Percentiles rank a stretch among this genome's conserved stretches.
These are phyloP conservation scores for Xiphophorus couchianus DNA, from an alignment of 2,113 vertebrate species.

Conservation along the genomic window DNA sequence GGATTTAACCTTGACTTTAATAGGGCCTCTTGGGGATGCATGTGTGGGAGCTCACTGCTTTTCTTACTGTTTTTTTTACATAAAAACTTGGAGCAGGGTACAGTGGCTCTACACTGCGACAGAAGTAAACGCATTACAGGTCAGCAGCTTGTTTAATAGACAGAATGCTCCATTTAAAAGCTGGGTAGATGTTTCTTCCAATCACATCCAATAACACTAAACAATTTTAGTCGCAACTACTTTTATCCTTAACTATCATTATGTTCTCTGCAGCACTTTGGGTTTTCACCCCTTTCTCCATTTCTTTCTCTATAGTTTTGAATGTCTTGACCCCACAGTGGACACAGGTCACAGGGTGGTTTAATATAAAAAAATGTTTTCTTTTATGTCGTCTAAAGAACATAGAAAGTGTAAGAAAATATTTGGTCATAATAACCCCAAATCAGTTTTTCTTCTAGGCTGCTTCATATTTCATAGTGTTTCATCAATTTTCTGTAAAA, in stretches of 20 bases:
- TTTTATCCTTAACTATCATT: conserved; percentile 27
- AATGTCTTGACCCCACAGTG: neutral
- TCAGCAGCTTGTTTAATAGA: conserved; percentile 2
- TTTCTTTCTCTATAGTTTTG: neutral
- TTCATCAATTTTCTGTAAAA: neutral
- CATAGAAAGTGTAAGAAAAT: neutral
- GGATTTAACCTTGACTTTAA: conserved; percentile 69
- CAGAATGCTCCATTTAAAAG: conserved; percentile 23
- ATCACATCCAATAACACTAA: conserved; percentile 33
- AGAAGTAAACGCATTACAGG: conserved; percentile 12
- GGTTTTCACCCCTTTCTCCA: neutral
- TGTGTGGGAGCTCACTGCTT: conserved; percentile 29
- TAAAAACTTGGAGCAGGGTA: conserved; percentile 5
- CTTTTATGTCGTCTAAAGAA: too few relatives aligned
- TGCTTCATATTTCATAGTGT: neutral
- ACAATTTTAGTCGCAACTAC: conserved; percentile 34
- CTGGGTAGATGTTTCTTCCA: conserved; percentile 27
- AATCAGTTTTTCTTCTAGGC: neutral
- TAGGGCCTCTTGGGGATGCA: conserved; percentile 67
- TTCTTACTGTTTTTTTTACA: conserved; percentile 20
- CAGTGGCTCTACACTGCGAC: conserved; percentile 2
- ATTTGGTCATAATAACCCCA: neutral
- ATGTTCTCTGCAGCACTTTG: neutral
- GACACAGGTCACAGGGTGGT: neutral
- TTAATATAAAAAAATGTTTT: neutral